Conservation (phyloP, 2,113 vertebrate genomes). For the Oreocharis arfaki region DNA sequence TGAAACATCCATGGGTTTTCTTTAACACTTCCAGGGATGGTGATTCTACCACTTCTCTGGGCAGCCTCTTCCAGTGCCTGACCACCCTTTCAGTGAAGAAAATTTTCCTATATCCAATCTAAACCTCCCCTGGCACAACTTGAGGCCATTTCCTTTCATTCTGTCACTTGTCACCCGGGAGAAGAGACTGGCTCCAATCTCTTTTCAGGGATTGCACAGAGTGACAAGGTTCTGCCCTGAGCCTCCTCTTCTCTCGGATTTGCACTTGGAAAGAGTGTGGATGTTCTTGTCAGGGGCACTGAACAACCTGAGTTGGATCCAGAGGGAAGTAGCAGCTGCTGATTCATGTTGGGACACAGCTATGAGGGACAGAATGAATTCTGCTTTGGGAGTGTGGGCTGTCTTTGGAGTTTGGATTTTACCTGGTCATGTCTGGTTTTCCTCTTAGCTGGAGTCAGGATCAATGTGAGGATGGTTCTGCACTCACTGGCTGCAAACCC, state of each 20-base stretch:
- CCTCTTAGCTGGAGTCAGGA: neutral
- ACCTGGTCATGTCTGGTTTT: neutral
- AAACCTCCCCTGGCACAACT: neutral
- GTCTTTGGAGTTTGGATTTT: neutral
- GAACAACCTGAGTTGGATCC: neutral
- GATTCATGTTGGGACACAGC: neutral
- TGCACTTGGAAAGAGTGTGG: neutral
- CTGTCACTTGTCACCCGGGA: neutral
- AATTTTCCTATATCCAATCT: neutral
- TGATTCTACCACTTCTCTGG: neutral
- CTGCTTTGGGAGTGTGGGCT: neutral
- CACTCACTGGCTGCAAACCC: neutral
- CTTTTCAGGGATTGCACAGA: neutral
- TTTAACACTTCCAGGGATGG: neutral
- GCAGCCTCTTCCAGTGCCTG: neutral
- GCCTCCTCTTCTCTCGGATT: neutral
- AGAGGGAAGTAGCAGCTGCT: neutral
- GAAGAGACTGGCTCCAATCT: neutral
- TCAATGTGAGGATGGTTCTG: neutral
- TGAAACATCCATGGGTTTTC: neutral
- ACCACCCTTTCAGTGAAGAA: neutral
- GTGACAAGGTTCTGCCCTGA: neutral
- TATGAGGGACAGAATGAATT: neutral
- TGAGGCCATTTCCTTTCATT: neutral
- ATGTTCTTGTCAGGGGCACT: neutral